These are phyloP conservation scores for Bubo bubo DNA, from an alignment of 2,113 vertebrate genomes.

Conservation along the genomic window DNA sequence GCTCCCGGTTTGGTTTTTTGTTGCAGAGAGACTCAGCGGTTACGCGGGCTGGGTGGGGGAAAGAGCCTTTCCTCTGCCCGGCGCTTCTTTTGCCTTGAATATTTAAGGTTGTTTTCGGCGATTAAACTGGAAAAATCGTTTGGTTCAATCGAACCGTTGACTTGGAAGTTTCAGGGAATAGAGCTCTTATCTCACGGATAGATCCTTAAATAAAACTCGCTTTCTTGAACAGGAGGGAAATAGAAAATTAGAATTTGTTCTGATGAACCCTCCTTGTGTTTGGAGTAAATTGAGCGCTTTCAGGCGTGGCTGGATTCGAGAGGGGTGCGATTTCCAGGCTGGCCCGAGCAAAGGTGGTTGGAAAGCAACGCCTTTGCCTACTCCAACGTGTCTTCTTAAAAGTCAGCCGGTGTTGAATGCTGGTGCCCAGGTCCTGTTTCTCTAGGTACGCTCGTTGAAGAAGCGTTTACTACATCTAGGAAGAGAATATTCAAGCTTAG, in stretches of 20 bases:
- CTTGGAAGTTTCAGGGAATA: not conserved
- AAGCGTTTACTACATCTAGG: not conserved
- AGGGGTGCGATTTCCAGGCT: rapidly evolving
- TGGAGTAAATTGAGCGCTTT: rapidly evolving
- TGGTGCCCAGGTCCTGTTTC: not conserved
- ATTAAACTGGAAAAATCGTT: not conserved
- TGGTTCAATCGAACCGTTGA: rapidly evolving
- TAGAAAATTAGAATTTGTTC: rapidly evolving
- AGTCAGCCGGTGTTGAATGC: not conserved
- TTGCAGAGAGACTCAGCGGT: not conserved
- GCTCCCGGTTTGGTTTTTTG: not conserved
- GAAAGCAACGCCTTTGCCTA: not conserved
- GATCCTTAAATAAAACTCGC: not conserved
- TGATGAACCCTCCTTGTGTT: rapidly evolving
- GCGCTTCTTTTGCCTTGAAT: rapidly evolving
- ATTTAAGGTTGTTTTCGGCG: rapidly evolving
- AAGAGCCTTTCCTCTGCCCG: too few relatives aligned
- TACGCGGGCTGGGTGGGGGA: rapidly evolving
- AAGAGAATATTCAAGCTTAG: not conserved
- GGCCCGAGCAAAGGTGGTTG: rapidly evolving
- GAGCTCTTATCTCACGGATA: rapidly evolving
- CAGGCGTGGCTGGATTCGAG: rapidly evolving
- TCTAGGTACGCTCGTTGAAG: not conserved
- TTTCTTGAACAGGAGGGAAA: not conserved
- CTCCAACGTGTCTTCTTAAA: rapidly evolving